Percentiles rank a stretch among this genome's conserved stretches.
These are phyloP conservation scores for Sebastes minor DNA, from an alignment of 2,797 vertebrate genomes.

Conservation along the genomic window DNA sequence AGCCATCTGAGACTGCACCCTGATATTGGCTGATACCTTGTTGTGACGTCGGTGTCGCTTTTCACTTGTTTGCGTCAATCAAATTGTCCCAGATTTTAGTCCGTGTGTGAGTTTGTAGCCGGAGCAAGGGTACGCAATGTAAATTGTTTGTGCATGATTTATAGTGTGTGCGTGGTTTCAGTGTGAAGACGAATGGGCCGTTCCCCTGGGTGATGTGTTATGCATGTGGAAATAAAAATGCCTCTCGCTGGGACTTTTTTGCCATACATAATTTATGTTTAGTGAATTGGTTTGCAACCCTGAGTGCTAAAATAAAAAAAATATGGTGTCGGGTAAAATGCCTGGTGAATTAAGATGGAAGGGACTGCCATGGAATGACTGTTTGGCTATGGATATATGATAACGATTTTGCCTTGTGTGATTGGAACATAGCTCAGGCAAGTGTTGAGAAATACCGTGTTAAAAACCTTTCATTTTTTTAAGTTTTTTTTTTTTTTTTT, in stretches of 20 bases:
- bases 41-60: slow-evolving; percentile 48
- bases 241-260: slow-evolving; percentile 43
- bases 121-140: neutral
- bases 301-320: slow-evolving; percentile 21
- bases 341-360: slow-evolving; percentile 31
- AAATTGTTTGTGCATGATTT: slow-evolving; percentile 33
- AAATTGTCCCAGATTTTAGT: slow-evolving; percentile 45
- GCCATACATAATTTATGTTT: slow-evolving; percentile 70
- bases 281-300: slow-evolving; percentile 60
- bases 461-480: slow-evolving; percentile 13
- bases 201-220: slow-evolving; percentile 60
- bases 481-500: neutral
- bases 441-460: slow-evolving; percentile 1
- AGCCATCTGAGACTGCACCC: slow-evolving; percentile 31
- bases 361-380: neutral
- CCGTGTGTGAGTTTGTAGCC: slow-evolving; percentile 1
- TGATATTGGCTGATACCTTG: slow-evolving; percentile 31
- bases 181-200: slow-evolving; percentile 50
- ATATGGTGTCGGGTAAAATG: neutral
- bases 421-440: slow-evolving; percentile 32
- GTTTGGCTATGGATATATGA: slow-evolving; percentile 30
- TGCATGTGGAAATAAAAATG: slow-evolving; percentile 70
- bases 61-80: slow-evolving; percentile 53
- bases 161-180: slow-evolving; percentile 13
- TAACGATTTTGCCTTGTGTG: slow-evolving; percentile 21